Conservation (phyloP, 2,797 vertebrate species). For the Phylloscopus collybita region DNA sequence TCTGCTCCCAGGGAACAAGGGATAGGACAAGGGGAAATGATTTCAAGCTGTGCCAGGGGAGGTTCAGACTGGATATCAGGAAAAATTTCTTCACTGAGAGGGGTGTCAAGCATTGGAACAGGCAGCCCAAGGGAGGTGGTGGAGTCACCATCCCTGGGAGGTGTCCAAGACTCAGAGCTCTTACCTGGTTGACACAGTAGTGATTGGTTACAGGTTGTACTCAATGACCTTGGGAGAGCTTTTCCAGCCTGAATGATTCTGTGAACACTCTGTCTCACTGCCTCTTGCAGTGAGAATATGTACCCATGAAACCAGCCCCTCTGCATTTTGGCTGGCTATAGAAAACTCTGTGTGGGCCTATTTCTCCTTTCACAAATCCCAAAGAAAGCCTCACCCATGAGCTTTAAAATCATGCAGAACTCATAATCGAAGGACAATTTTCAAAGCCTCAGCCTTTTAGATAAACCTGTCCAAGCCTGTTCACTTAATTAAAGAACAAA, state of each 20-base stretch:
- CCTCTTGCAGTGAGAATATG: not conserved
- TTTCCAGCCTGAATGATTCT: not conserved
- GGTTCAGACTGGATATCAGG: not conserved
- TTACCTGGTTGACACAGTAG: not conserved
- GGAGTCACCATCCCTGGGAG: not conserved
- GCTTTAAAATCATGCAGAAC: not conserved
- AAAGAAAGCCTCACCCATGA: not conserved
- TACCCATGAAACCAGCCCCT: not conserved
- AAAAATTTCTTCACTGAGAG: not conserved
- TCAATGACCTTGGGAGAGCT: not conserved
- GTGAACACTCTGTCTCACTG: not conserved
- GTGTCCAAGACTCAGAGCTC: not conserved
- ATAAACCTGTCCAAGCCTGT: not conserved
- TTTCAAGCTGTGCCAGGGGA: not conserved
- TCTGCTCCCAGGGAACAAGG: not conserved
- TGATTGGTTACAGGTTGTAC: not conserved
- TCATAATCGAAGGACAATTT: not conserved
- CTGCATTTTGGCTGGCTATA: not conserved
- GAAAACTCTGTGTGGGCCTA: not conserved
- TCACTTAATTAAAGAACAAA: not conserved
- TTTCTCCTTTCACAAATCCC: not conserved
- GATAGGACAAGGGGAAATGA: not conserved
- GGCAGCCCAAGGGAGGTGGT: not conserved
- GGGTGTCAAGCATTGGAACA: not conserved
- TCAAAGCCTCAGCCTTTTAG: not conserved